These are phyloP conservation scores for Cyphomyrmex costatus DNA, from an alignment of 1,140 invertebrate genomes.

Conservation along the genomic window DNA sequence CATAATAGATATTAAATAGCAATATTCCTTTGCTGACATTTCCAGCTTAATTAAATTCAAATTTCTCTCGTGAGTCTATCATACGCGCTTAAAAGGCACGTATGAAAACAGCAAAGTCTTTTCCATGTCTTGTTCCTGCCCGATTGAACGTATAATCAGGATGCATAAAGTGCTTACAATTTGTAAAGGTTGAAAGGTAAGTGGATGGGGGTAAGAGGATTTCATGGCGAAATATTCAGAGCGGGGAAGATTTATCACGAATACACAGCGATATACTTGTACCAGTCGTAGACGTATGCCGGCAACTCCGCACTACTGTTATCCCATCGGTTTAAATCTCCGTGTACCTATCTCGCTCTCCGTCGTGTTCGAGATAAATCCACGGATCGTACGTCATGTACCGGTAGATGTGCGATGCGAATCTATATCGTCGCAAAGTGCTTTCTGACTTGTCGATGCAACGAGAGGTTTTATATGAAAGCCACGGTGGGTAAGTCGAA, in stretches of 20 bases:
- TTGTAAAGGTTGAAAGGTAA: conserved; percentile 37
- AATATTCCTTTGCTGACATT: not conserved
- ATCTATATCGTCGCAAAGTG: not conserved
- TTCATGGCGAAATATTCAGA: conserved; percentile 51
- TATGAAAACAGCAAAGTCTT: not conserved
- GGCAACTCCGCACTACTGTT: conserved; percentile 29
- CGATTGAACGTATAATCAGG: conserved; percentile 72
- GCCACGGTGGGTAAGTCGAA: not conserved
- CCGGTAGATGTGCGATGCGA: conserved; percentile 1
- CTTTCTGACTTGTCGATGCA: conserved; percentile 2
- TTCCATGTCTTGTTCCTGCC: not conserved
- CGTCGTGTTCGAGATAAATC: conserved; percentile 56
- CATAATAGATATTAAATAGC: not conserved
- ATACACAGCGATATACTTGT: conserved; percentile 65
- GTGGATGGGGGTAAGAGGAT: conserved; percentile 25
- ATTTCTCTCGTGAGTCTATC: not conserved
- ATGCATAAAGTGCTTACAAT: conserved; percentile 67
- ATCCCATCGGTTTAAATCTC: conserved; percentile 66
- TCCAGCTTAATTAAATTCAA: conserved; percentile 5
- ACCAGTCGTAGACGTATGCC: conserved; percentile 51
- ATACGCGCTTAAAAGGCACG: not conserved
- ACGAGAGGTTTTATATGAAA: not conserved
- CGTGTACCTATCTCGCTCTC: conserved; percentile 58
- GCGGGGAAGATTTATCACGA: conserved; percentile 66
- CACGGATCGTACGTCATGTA: conserved; percentile 64